Percentiles rank a stretch among this genome's conserved stretches.
Conservation (phyloP, 2,888 invertebrate genomes). For the Agrypnus murinus region DNA sequence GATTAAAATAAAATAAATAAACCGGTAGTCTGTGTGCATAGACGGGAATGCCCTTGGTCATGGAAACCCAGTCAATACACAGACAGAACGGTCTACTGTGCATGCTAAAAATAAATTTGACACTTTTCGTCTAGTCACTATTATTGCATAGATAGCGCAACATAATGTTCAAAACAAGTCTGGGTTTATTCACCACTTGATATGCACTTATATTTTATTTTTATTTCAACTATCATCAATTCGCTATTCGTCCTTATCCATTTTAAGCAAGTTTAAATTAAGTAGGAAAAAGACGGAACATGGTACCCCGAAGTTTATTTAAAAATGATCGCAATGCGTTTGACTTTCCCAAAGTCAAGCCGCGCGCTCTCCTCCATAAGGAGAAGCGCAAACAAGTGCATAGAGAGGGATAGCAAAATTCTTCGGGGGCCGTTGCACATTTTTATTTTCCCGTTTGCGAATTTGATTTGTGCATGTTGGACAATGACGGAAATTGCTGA, state of each 20-base stretch:
- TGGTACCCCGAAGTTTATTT: conserved; percentile 42
- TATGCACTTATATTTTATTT: conserved; percentile 58
- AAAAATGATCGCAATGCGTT: conserved; percentile 58
- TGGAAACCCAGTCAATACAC: conserved; percentile 2
- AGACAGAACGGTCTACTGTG: conserved; percentile 37
- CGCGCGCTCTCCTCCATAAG: no score
- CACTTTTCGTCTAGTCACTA: conserved; percentile 70
- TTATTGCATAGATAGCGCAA: conserved; percentile 70
- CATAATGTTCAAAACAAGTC: conserved; percentile 66
- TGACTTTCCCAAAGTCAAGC: conserved; percentile 70
- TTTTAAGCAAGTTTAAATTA: background rate
- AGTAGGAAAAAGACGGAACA: conserved; percentile 33
- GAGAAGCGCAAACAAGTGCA: conserved; percentile 55
- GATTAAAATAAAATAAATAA: conserved; percentile 6
- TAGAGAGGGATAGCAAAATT: conserved; percentile 61
- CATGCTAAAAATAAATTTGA: conserved; percentile 65
- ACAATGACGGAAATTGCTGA: conserved; percentile 27
- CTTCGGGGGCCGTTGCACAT: conserved; percentile 20
- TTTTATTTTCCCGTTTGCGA: conserved; percentile 30
- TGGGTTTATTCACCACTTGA: conserved; percentile 68
- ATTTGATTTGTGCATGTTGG: conserved; percentile 25
- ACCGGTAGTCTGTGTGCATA: conserved; percentile 20
- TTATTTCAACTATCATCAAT: conserved; percentile 22
- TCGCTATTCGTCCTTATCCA: conserved; percentile 34
- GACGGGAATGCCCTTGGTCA: conserved; percentile 19